A percentile compares a stretch with the other conserved stretches of the same genome.
Evolutionary conservation across 2,888 invertebrate genomes (phyloP).

Genomic region (Ditylenchus weischeri): DNA sequence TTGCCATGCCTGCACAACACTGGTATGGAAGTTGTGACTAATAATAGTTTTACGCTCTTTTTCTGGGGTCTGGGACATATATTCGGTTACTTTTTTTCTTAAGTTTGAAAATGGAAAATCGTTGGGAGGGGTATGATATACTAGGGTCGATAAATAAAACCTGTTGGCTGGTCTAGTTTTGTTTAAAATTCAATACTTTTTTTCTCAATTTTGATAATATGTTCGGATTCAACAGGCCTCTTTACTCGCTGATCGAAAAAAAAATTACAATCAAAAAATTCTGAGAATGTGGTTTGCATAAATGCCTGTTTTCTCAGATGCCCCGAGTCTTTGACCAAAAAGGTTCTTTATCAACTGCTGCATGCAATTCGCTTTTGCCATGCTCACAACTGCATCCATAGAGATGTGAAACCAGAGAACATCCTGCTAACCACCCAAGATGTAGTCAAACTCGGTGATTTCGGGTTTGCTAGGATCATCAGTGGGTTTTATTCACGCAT

Average conservation of each 20-base stretch:
- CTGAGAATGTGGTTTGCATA: neutral
- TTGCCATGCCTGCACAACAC: too few species aligned
- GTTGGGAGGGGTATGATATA: too few species aligned
- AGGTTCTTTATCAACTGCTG: constrained; percentile 89
- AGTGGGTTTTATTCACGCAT: constrained; percentile 60
- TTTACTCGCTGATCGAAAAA: too few species aligned
- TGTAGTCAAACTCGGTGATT: constrained; percentile 93
- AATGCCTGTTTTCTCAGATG: constrained; percentile 59
- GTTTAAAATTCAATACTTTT: neutral
- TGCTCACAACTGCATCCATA: constrained; percentile 71
- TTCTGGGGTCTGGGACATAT: too few species aligned
- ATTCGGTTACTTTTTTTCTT: too few species aligned
- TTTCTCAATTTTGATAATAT: constrained; percentile 6
- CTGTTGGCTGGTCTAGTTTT: neutral
- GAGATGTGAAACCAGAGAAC: constrained; percentile 93
- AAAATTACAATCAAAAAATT: neutral
- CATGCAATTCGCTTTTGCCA: constrained; percentile 95
- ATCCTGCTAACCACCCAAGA: constrained; percentile 87
- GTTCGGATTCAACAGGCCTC: too few species aligned
- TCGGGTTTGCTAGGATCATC: constrained; percentile 94
- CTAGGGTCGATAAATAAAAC: too few species aligned
- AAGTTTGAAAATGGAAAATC: too few species aligned
- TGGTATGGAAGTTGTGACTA: too few species aligned
- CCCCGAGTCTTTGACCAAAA: constrained; percentile 82
- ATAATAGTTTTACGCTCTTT: too few species aligned